Base-by-base conservation (phyloP, 2,113 vertebrate genomes). In the Melierax canorus region DNA sequence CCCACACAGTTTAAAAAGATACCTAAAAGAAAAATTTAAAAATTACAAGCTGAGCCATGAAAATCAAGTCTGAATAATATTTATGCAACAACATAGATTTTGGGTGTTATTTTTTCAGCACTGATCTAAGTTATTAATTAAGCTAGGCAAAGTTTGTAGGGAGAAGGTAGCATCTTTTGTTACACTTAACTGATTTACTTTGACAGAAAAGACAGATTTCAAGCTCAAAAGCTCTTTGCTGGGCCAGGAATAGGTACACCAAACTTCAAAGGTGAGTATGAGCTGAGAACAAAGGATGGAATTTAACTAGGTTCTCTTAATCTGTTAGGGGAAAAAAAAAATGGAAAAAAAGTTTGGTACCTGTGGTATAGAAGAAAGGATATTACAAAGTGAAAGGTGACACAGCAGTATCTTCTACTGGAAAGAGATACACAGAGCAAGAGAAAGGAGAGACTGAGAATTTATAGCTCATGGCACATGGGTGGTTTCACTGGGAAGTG, bases 311-410 rank as follows among this genome's bases (percentile, higher is more conserved):
- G 24, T 75, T 92, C 20, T 69, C 53, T 69, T 69, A 88, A 73
- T 66, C 32, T 20, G 8, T 43, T 50, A 21, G 4, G 13, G 4
- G 0, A 0, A 10, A 24, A 30, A 15, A 27, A 10, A 72, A 32
- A 29, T 9, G 8, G 6, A 30, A 9, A 39, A 15, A 58, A 43
- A 12, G 2, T 34, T 77, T 81, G 30, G 9, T 41, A 62, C 2
- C 19, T 50, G 5, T 45, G 14, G 45, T 7, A 50, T 16, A 62
- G 26, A 72, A 75, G 10, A 78, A 90, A 64, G 15, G 2, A 10
- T 60, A 59, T 60, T 64, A 32, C 29, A 78, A 85, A 88, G 39
- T 30, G 27, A 88, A 74, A 87, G 12, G 12, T 76, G n/a, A 29
- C 19, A 58, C 51, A 12, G 21, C 34, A 69, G 15, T 64, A 22